phyloP scores from a whole-genome alignment of 2,113 vertebrate genomes.

The Coracopsis vasa region DNA sequence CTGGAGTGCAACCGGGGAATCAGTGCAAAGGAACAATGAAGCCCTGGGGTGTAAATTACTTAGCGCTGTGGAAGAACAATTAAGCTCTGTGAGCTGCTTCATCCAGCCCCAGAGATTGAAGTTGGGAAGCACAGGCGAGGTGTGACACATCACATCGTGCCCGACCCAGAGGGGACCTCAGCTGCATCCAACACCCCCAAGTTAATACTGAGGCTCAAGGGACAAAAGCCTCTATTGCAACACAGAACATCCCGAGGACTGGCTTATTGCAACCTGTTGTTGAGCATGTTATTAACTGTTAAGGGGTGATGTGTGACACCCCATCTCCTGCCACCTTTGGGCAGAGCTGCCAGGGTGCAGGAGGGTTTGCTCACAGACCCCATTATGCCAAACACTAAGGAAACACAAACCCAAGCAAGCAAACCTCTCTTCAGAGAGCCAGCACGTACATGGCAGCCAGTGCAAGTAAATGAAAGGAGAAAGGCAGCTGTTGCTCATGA shows the following conservation, averaged over 20 bases:
- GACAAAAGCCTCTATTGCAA: neutral
- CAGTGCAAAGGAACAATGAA: neutral
- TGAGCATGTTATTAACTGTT: neutral
- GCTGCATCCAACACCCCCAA: neutral
- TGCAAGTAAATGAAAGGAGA: neutral
- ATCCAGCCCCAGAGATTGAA: neutral
- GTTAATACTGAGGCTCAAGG: neutral
- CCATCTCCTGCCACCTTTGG: neutral
- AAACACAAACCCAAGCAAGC: neutral
- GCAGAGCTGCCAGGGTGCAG: neutral
- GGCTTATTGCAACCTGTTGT: neutral
- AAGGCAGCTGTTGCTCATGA: neutral
- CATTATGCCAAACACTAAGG: neutral
- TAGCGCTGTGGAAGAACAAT: neutral
- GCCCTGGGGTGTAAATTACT: slow-evolving; percentile 18
- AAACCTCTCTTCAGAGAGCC: neutral
- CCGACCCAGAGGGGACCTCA: accelerated
- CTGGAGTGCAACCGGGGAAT: neutral
- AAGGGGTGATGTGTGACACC: neutral
- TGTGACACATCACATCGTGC: accelerated
- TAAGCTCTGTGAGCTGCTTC: neutral
- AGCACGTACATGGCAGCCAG: accelerated
- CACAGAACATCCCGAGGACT: accelerated
- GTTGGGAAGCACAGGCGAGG: accelerated
- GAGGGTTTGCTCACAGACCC: neutral